These are phyloP conservation scores for Chromobotia macracanthus DNA, from an alignment of 2,797 vertebrate species.

Conservation along the genomic window DNA sequence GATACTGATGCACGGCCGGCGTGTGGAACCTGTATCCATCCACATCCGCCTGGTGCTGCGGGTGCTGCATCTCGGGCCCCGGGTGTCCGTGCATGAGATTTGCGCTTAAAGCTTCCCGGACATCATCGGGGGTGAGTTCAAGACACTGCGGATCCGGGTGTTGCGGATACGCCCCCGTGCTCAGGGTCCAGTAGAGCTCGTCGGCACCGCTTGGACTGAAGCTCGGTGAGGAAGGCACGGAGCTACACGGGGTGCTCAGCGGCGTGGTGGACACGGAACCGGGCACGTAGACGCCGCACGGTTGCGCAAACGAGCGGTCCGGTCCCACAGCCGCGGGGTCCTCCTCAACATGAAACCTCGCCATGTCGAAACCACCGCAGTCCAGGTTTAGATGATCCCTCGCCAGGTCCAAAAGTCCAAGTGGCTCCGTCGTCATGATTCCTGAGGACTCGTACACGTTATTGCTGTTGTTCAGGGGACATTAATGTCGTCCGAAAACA, in stretches of 20 bases:
- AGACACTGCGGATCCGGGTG: slow-evolving; percentile 93
- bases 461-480: neutral
- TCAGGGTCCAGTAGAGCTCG: slow-evolving; percentile 94
- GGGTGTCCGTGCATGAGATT: slow-evolving; percentile 81
- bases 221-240: slow-evolving; percentile 94
- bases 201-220: slow-evolving; percentile 89
- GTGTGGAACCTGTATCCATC: slow-evolving; percentile 85
- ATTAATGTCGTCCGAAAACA: slow-evolving; percentile 8
- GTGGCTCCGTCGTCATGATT: slow-evolving; percentile 52
- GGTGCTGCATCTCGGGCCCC: slow-evolving; percentile 79
- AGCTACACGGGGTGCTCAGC: slow-evolving; percentile 94
- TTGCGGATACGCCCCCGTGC: slow-evolving; percentile 86
- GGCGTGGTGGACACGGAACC: slow-evolving; percentile 95
- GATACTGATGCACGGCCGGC: slow-evolving; percentile 77
- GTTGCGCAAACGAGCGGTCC: slow-evolving; percentile 85
- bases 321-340: slow-evolving; percentile 83
- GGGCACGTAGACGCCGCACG: slow-evolving; percentile 89
- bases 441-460: slow-evolving; percentile 2
- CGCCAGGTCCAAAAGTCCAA: slow-evolving; percentile 80
- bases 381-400: slow-evolving; percentile 91
- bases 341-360: slow-evolving; percentile 97
- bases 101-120: slow-evolving; percentile 92
- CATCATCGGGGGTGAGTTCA: slow-evolving; percentile 93
- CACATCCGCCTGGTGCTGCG: slow-evolving; percentile 81
- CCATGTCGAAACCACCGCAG: slow-evolving; percentile 92